phyloP scores from a whole-genome alignment of 2,113 vertebrate species.

The Semicossyphus pulcher region DNA sequence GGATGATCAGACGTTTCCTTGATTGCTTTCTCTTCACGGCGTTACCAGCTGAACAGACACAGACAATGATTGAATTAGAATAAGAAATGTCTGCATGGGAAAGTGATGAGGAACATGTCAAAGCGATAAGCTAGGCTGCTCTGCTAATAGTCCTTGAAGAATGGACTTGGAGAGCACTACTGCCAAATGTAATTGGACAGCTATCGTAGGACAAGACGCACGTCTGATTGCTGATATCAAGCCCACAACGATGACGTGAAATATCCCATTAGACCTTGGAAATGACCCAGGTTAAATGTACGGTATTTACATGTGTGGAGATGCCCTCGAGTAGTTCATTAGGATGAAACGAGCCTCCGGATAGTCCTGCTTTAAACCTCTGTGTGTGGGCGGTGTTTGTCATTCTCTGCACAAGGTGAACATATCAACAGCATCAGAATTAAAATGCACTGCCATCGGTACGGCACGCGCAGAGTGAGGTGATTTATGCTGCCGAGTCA shows the following conservation, averaged over 20 bases:
- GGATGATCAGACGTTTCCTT: constrained; percentile 90
- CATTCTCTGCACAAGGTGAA: constrained; percentile 40
- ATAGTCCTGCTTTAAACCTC: constrained; percentile 36
- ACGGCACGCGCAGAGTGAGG: not conserved
- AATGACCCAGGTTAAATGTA: constrained; percentile 35
- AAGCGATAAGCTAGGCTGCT: constrained; percentile 18
- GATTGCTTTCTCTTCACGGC: constrained; percentile 85
- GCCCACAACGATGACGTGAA: constrained; percentile 41
- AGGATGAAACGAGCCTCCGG: constrained; percentile 38
- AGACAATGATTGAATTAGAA: constrained; percentile 24
- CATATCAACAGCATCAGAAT: constrained; percentile 48
- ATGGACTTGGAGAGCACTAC: not conserved
- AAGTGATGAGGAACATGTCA: constrained; percentile 45
- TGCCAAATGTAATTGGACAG: constrained; percentile 44
- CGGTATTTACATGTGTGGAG: constrained; percentile 37
- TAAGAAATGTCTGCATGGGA: not conserved
- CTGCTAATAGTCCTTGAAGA: constrained; percentile 37
- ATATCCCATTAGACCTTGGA: constrained; percentile 42
- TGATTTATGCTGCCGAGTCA: constrained; percentile 46
- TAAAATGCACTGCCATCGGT: constrained; percentile 27
- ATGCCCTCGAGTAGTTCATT: constrained; percentile 50
- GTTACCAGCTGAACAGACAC: constrained; percentile 79
- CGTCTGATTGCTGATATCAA: constrained; percentile 31
- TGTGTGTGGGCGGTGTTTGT: constrained; percentile 6
- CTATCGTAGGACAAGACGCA: not conserved